A percentile compares a stretch with the other conserved stretches of the same genome.
Conservation (phyloP, 2,888 invertebrate genomes). For the Coelopa pilipes region DNA sequence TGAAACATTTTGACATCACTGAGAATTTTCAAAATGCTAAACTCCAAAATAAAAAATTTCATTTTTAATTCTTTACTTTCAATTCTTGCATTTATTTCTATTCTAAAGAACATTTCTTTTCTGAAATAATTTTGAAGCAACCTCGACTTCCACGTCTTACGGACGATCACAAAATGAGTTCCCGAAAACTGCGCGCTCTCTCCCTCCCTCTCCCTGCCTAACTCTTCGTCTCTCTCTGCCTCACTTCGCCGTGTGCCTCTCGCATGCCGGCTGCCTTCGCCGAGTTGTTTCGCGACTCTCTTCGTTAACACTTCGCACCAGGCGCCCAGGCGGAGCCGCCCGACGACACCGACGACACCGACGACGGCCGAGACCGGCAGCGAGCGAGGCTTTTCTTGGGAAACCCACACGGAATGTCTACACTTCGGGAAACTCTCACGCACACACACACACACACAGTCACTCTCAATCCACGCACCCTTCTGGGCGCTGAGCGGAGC, state of each 20-base stretch:
- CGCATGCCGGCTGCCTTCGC: not conserved
- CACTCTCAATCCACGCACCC: not conserved
- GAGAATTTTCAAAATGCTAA: too few species aligned
- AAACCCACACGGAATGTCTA: slow-evolving; percentile 11
- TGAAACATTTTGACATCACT: too few species aligned
- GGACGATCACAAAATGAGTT: not conserved
- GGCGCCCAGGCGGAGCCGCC: slow-evolving; percentile 12
- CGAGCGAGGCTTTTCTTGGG: not conserved
- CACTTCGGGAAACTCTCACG: not conserved
- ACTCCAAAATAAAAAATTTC: too few species aligned
- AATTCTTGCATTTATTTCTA: too few species aligned
- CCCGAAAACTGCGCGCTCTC: not conserved
- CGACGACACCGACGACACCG: not conserved
- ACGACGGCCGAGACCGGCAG: not conserved
- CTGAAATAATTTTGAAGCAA: too few species aligned
- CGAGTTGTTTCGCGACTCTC: slow-evolving; percentile 34
- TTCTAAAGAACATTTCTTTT: too few species aligned
- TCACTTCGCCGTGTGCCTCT: not conserved
- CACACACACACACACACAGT: not conserved
- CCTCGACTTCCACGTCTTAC: too few species aligned
- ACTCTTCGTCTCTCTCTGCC: too few species aligned
- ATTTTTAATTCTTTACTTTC: too few species aligned
- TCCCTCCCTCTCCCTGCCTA: not conserved
- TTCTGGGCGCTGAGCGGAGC: not conserved
- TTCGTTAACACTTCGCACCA: slow-evolving; percentile 12